phyloP scores from a whole-genome alignment of 2,888 invertebrate genomes.

The Spodoptera exigua region DNA sequence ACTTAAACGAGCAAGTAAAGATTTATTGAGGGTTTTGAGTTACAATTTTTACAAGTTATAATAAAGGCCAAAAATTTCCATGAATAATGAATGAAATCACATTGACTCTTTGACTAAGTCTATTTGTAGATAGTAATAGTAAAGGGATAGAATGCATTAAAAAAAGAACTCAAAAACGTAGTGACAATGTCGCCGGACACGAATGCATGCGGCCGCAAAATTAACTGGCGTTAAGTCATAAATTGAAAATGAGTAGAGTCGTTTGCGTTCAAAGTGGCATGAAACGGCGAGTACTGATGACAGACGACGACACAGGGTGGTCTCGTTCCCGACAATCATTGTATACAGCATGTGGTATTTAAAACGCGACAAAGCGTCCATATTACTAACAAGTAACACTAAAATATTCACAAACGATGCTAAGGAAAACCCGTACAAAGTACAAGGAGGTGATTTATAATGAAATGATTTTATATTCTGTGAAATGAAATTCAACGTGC shows the following conservation, averaged over 20 bases:
- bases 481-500: neutral
- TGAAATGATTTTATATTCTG: conserved; percentile 25
- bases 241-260: conserved; percentile 63
- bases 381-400: conserved; percentile 47
- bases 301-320: conserved; percentile 63
- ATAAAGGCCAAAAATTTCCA: no score
- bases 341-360: conserved; percentile 51
- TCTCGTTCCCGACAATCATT: conserved; percentile 55
- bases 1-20: no score
- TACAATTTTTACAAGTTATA: no score
- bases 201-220: conserved; percentile 48
- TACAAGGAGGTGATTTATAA: conserved; percentile 35
- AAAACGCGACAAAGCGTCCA: conserved; percentile 58
- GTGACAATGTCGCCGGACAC: conserved; percentile 41
- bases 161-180: conserved; percentile 19
- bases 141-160: no score
- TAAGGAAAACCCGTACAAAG: conserved; percentile 22
- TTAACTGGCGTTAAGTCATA: conserved; percentile 63
- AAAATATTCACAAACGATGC: conserved; percentile 63
- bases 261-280: conserved; percentile 58
- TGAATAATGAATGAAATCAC: no score
- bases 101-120: no score
- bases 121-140: no score
- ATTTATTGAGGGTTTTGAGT: no score
- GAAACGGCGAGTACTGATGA: conserved; percentile 62